phyloP scores from a whole-genome alignment of 2,113 vertebrate species.

The Garra rufa region DNA sequence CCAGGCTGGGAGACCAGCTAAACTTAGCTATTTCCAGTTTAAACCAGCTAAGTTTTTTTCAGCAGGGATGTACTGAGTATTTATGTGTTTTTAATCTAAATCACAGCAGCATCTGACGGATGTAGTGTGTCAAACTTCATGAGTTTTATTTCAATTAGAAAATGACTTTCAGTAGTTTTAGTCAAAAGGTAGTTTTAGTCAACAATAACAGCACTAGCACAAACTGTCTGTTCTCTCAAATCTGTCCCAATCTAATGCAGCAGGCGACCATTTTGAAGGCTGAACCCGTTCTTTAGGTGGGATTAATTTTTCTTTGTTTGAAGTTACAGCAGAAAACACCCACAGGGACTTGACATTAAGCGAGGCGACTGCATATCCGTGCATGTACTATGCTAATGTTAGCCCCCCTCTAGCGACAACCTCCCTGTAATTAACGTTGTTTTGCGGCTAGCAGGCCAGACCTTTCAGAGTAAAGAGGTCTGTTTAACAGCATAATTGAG shows the following conservation, averaged over 20 bases:
- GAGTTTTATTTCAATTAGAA: not conserved
- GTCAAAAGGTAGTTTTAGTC: not conserved
- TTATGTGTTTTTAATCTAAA: too few species aligned
- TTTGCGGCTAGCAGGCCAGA: conserved; percentile 59
- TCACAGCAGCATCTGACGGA: too few species aligned
- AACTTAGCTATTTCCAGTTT: too few species aligned
- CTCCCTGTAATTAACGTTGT: conserved; percentile 69
- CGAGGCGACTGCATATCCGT: not conserved
- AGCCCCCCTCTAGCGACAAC: conserved; percentile 52
- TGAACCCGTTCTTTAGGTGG: conserved; percentile 2
- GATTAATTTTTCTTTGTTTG: conserved; percentile 19
- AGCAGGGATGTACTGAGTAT: too few species aligned
- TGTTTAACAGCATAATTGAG: conserved; percentile 71
- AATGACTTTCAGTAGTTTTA: not conserved
- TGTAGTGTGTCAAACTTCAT: too few species aligned
- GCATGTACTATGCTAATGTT: conserved; percentile 47
- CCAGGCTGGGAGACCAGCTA: too few species aligned
- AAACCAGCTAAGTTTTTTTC: too few species aligned
- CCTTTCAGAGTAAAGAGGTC: conserved; percentile 65
- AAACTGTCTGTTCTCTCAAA: not conserved
- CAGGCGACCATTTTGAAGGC: not conserved
- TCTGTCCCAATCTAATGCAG: not conserved
- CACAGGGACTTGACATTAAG: conserved; percentile 53
- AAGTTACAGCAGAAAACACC: conserved; percentile 42
- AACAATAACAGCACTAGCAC: not conserved